Evolutionary conservation across 2,113 vertebrate genomes (phyloP).

Genomic region (Corydoras maculifer): DNA sequence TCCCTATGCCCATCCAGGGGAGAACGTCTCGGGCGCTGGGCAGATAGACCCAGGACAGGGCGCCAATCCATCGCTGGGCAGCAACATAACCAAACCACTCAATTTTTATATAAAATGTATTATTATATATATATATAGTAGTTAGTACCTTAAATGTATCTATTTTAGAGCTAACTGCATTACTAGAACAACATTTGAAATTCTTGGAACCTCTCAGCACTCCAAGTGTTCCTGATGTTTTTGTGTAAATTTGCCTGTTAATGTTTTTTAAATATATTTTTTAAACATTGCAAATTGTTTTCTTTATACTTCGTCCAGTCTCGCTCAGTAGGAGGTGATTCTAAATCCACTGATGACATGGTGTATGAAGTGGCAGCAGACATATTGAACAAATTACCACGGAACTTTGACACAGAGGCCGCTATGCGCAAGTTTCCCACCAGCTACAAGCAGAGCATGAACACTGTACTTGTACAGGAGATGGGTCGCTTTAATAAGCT

Average conservation of each 20-base stretch:
- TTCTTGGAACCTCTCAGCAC: no score
- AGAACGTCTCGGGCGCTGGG: no score
- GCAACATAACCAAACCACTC: no score
- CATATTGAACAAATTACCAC: conserved; percentile 76
- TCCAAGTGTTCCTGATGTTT: no score
- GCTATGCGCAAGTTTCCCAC: conserved; percentile 77
- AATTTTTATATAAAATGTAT: no score
- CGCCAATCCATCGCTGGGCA: no score
- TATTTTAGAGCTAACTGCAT: no score
- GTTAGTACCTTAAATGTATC: no score
- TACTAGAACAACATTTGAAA: no score
- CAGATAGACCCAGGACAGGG: no score
- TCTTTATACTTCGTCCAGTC: conserved; percentile 58
- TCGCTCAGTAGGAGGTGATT: conserved; percentile 64
- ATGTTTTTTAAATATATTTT: neutral
- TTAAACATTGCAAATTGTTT: conserved; percentile 24
- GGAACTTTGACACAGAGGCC: conserved; percentile 72
- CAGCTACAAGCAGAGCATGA: conserved; percentile 84
- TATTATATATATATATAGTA: no score
- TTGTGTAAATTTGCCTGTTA: neutral
- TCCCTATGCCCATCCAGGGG: no score
- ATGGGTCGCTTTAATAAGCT: conserved; percentile 87
- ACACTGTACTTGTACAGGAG: conserved; percentile 84
- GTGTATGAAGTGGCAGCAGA: conserved; percentile 79
- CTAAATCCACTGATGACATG: conserved; percentile 74